phyloP scores from a whole-genome alignment of 1,140 invertebrate genomes.

The Meloidogyne exigua region DNA sequence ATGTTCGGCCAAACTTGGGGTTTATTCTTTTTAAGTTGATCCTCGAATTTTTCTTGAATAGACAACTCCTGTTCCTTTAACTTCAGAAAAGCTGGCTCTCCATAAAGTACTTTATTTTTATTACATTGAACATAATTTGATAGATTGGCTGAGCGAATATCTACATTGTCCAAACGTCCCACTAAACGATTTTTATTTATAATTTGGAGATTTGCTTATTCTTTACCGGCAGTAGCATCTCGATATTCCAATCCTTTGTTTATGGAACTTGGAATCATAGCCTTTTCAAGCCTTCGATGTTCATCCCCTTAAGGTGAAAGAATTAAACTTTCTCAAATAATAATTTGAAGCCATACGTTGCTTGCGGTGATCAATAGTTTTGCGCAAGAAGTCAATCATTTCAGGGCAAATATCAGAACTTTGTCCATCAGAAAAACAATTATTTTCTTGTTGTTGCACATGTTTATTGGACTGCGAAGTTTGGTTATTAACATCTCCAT shows the following conservation, averaged over 20 bases:
- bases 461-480: neutral
- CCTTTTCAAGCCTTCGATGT: neutral
- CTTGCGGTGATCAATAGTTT: slow-evolving; percentile 13
- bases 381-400: slow-evolving; percentile 2
- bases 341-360: neutral
- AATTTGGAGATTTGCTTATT: neutral
- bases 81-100: neutral
- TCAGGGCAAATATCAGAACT: neutral
- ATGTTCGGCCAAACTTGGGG: slow-evolving; percentile 15
- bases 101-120: neutral
- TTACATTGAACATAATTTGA: neutral
- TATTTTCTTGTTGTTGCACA: too few species aligned
- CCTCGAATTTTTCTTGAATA: neutral
- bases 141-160: neutral
- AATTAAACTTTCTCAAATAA: too few species aligned
- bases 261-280: neutral
- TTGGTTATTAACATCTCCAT: neutral
- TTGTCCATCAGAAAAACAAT: neutral
- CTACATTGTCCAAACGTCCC: neutral
- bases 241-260: slow-evolving; percentile 2
- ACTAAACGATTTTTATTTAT: neutral
- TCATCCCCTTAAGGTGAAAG: slow-evolving; percentile 8
- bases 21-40: neutral
- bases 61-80: neutral
- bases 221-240: neutral